These are phyloP conservation scores for Platycheirus albimanus DNA, from an alignment of 2,888 invertebrate genomes.

Conservation along the genomic window DNA sequence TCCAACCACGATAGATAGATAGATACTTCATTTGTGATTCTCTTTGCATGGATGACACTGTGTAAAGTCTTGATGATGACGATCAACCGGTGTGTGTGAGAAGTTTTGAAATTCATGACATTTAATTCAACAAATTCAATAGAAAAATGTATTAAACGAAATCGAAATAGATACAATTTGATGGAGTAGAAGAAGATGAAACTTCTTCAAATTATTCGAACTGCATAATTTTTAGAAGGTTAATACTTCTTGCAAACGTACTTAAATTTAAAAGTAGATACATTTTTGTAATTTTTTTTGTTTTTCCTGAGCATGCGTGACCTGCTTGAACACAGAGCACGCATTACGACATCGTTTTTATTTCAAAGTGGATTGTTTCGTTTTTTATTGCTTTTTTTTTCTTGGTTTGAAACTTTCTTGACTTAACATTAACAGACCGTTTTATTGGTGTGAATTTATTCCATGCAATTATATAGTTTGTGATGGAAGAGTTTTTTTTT, in stretches of 20 bases:
- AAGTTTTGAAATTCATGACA: slow-evolving; percentile 61
- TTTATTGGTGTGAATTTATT: too few species aligned
- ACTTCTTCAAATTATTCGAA: slow-evolving; percentile 6
- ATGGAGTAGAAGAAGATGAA: background rate
- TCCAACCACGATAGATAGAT: background rate
- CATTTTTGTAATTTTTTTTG: slow-evolving; percentile 4
- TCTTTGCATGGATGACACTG: slow-evolving; percentile 47
- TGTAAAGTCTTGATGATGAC: slow-evolving; percentile 1
- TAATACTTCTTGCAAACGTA: background rate
- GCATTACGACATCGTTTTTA: background rate
- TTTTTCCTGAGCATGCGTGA: slow-evolving; percentile 15
- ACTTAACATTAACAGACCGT: too few species aligned
- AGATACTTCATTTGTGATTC: slow-evolving; percentile 61
- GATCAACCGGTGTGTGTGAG: slow-evolving; percentile 19
- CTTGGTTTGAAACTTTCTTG: too few species aligned
- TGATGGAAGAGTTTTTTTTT: too few species aligned
- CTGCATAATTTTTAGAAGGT: background rate
- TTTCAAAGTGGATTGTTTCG: too few species aligned
- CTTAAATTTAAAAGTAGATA: background rate
- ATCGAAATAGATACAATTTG: background rate
- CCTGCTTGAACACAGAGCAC: background rate
- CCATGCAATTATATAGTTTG: too few species aligned
- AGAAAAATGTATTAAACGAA: slow-evolving; percentile 12
- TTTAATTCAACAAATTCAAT: slow-evolving; percentile 59
- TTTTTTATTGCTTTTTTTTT: too few species aligned